These are phyloP conservation scores for Rotaria socialis DNA, from an alignment of 2,888 invertebrate species.

Conservation along the genomic window DNA sequence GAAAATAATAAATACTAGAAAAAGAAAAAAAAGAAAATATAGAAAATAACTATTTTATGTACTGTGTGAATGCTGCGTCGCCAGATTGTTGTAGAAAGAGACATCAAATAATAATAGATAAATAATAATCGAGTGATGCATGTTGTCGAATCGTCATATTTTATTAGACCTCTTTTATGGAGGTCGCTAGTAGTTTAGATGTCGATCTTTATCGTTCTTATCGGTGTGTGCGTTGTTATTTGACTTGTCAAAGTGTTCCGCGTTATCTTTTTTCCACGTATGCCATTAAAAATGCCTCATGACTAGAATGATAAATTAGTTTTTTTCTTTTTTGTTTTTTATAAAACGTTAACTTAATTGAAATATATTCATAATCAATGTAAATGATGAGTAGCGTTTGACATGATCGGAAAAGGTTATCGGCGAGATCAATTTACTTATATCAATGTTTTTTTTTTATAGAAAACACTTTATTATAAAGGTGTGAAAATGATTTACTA, in stretches of 20 bases:
- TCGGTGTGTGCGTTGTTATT: background rate
- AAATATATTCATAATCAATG: too few relatives aligned
- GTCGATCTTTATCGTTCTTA: background rate
- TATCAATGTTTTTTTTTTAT: too few relatives aligned
- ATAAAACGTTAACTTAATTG: too few relatives aligned
- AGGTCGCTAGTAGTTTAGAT: background rate
- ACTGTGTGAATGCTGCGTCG: background rate
- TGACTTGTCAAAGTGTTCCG: background rate
- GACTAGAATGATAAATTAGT: too few relatives aligned
- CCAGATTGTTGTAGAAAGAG: background rate
- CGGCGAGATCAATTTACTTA: too few relatives aligned
- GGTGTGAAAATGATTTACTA: too few relatives aligned
- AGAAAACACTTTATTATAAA: too few relatives aligned
- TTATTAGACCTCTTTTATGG: background rate
- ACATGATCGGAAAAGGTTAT: too few relatives aligned
- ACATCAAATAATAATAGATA: conserved; percentile 10
- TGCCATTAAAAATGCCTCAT: background rate
- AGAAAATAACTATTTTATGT: background rate
- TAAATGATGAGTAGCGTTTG: too few relatives aligned
- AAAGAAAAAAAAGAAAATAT: background rate
- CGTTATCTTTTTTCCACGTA: background rate
- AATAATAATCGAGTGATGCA: conserved; percentile 14
- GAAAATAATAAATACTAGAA: conserved; percentile 32
- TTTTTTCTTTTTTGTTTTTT: too few relatives aligned
- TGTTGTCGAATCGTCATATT: background rate